These are phyloP conservation scores for Ferrisia virgata DNA, from an alignment of 2,888 invertebrate species.

Conservation along the genomic window DNA sequence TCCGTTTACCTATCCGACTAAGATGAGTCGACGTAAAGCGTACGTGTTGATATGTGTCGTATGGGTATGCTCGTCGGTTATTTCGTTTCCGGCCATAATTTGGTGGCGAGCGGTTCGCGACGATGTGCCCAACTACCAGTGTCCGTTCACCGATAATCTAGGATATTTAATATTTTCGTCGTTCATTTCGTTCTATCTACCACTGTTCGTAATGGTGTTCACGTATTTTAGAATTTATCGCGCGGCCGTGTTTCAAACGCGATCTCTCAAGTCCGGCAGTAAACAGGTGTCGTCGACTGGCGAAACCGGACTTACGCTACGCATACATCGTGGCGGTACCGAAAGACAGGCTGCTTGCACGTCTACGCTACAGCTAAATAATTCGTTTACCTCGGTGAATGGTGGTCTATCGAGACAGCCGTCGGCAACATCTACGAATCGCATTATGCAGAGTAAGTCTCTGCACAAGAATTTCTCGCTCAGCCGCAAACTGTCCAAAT, in stretches of 20 bases:
- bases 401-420: slow-evolving; percentile 58
- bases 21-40: slow-evolving; percentile 86
- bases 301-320: slow-evolving; percentile 84
- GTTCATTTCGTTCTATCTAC: slow-evolving; percentile 95
- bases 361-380: slow-evolving; percentile 43
- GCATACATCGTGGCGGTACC: slow-evolving; percentile 86
- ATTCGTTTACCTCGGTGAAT: slow-evolving; percentile 28
- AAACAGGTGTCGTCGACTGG: slow-evolving; percentile 86
- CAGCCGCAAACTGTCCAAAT: slow-evolving; percentile 88
- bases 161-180: slow-evolving; percentile 97
- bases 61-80: slow-evolving; percentile 94
- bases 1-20: slow-evolving; percentile 93
- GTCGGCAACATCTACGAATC: slow-evolving; percentile 49
- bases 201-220: slow-evolving; percentile 95
- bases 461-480: slow-evolving; percentile 86
- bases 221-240: slow-evolving; percentile 95
- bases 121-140: slow-evolving; percentile 78
- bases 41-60: slow-evolving; percentile 85
- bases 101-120: slow-evolving; percentile 90
- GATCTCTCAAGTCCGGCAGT: slow-evolving; percentile 84
- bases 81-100: slow-evolving; percentile 96
- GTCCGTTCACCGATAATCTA: slow-evolving; percentile 93
- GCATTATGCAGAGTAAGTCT: slow-evolving; percentile 63
- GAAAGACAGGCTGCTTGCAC: slow-evolving; percentile 37
- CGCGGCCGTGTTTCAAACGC: slow-evolving; percentile 88